Conservation (phyloP, 2,113 vertebrate species). For the Ginglymostoma cirratum region DNA sequence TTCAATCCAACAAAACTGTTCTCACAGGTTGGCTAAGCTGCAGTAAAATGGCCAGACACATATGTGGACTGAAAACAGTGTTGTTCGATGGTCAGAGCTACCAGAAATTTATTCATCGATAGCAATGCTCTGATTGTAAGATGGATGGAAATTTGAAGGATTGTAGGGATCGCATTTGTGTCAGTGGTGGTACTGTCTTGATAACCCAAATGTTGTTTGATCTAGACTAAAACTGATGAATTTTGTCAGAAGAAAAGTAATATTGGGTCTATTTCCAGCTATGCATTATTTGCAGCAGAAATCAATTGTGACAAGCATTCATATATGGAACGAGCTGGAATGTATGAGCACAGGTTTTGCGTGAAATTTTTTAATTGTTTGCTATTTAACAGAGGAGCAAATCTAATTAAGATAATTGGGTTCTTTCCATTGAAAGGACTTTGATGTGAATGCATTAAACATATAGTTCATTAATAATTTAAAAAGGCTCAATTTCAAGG, state of each 20-base stretch:
- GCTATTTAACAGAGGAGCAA: neutral
- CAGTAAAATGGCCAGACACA: neutral
- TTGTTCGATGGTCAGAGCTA: neutral
- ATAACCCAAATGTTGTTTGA: neutral
- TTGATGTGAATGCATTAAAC: neutral
- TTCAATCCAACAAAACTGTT: neutral
- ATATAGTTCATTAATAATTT: neutral
- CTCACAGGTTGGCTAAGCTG: neutral
- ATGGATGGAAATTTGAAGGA: neutral
- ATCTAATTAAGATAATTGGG: neutral
- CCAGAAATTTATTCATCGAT: neutral
- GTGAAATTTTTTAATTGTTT: neutral
- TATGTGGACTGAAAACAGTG: neutral
- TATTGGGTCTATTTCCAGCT: neutral
- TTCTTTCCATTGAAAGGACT: neutral
- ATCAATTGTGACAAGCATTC: neutral
- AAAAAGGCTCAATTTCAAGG: neutral
- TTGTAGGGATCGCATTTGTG: neutral
- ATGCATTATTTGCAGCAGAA: neutral
- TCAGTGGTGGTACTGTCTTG: neutral
- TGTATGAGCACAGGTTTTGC: neutral
- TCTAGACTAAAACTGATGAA: neutral
- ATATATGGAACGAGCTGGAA: neutral
- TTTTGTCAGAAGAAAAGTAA: neutral
- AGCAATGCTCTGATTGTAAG: neutral